Conservation (phyloP, 2,888 invertebrate species). For the Aquatica leii region DNA sequence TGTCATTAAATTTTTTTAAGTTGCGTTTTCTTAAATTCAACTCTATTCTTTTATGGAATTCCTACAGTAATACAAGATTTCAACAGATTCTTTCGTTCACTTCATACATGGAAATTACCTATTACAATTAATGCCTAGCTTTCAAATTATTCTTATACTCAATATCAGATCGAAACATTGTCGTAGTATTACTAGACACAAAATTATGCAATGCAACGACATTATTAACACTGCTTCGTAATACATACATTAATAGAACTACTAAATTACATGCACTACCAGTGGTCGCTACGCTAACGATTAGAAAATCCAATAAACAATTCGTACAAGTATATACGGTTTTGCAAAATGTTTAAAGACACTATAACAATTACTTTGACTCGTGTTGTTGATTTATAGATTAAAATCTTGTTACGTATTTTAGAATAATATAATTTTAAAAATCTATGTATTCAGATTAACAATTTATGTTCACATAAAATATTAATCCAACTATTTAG, state of each 20-base stretch:
- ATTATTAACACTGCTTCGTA: slow-evolving; percentile 4
- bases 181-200: not conserved
- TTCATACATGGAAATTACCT: slow-evolving; percentile 1
- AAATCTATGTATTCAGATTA: too few relatives aligned
- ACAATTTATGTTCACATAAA: too few relatives aligned
- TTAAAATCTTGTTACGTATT: too few relatives aligned
- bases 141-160: not conserved
- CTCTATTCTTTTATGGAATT: slow-evolving; percentile 10
- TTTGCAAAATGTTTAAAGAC: too few relatives aligned
- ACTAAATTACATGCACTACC: not conserved
- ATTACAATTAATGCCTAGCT: slow-evolving; percentile 2
- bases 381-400: too few relatives aligned
- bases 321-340: too few relatives aligned
- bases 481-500: not conserved
- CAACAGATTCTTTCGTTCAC: slow-evolving; percentile 4
- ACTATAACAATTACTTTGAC: too few relatives aligned
- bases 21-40: slow-evolving; percentile 1
- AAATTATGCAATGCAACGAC: slow-evolving; percentile 5
- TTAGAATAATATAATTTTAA: too few relatives aligned
- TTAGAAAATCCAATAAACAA: too few relatives aligned
- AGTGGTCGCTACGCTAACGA: too few relatives aligned
- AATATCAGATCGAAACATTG: too few relatives aligned
- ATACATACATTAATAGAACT: slow-evolving; percentile 3
- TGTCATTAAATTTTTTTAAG: slow-evolving; percentile 5
- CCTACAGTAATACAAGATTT: not conserved